phyloP scores from a whole-genome alignment of 92 coral and sea anemone species.

The Palythoa heliodiscus region DNA sequence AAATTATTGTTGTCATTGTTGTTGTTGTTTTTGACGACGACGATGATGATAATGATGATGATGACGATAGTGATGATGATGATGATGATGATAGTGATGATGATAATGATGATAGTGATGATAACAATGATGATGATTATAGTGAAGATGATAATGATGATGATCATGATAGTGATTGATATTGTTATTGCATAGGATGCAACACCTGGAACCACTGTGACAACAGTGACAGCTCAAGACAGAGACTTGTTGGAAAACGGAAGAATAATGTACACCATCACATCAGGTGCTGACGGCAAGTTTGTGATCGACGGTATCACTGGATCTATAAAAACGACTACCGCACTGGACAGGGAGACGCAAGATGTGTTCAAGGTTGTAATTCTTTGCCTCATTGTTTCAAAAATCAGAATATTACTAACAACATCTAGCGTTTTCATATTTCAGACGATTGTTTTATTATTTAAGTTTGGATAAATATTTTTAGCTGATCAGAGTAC shows the following conservation, averaged over 20 bases:
- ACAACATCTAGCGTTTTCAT: no score
- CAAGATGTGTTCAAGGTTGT: slow-evolving; percentile 16
- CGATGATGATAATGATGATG: background rate
- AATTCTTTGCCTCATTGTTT: background rate
- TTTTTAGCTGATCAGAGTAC: no score
- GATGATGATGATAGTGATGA: background rate
- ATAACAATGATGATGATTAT: no score
- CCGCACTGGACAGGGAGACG: slow-evolving; percentile 43
- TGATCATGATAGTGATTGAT: background rate
- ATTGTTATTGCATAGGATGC: slow-evolving; percentile 45
- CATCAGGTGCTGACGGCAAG: slow-evolving; percentile 61
- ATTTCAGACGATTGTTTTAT: no score
- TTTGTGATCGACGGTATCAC: slow-evolving; percentile 55
- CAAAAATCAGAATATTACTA: background rate
- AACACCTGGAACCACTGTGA: slow-evolving; percentile 48
- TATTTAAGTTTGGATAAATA: no score
- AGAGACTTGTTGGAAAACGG: slow-evolving; percentile 59
- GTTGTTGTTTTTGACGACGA: background rate
- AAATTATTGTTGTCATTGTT: no score
- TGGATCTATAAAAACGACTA: slow-evolving; percentile 59
- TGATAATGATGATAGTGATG: background rate
- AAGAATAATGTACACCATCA: slow-evolving; percentile 52
- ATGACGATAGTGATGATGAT: background rate
- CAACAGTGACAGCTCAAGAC: slow-evolving; percentile 63
- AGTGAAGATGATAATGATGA: background rate